Evolutionary conservation across 2,797 vertebrate genomes (phyloP), one percentile per base, ranked within the genome.

Genomic region (Cephalopachus bancanus): DNA sequence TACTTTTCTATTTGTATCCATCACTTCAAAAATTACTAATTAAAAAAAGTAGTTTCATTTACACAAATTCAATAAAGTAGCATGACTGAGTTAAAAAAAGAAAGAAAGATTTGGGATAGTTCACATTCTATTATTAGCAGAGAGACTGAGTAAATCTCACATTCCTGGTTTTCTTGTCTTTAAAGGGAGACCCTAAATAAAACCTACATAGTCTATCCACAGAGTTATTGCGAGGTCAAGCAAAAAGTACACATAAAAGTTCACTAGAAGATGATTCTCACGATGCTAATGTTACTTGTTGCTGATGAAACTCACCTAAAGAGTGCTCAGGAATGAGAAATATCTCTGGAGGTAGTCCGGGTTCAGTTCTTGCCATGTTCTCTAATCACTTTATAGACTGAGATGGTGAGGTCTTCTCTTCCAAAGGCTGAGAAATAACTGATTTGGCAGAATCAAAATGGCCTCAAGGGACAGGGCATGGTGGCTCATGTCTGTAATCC

Each of bases 21-120:
- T 12, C 2, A 30, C 15, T 92, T 72, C 81, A 28, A 90, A 95
- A 92, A 91, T 10, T 51, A 57, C 44, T 57, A 67, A 64, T 71
- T 28, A 74, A 49, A 59, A 79, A 65, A 86, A 76, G 49, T 20
- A 19, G 49, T 59, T 59, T 83, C 37, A 7, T 74, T 75, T 64
- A 83, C 26, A 95, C 10, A 62, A 86, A 96, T 62, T 4, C 65
- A 72, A 62, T 78, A 62, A 83, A 78, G 24, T 69, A 90, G 22
- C 11, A 51, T 44, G 15, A 49, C 37, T 74, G 12, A 67, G 33
- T 79, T 5, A 5, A 16, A 30, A 0, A 1, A 5, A 44, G 74
- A 59, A 65, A 6, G 20, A 78, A 79, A 62, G 15, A 51, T 11
- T 28, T 83, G 30, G 9, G 30, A 44, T 80, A 12, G 20, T 59